Percentiles rank a stretch among this genome's conserved stretches.
Evolutionary conservation across 2,888 invertebrate genomes (phyloP).

Genomic region (Eilema caniola): DNA sequence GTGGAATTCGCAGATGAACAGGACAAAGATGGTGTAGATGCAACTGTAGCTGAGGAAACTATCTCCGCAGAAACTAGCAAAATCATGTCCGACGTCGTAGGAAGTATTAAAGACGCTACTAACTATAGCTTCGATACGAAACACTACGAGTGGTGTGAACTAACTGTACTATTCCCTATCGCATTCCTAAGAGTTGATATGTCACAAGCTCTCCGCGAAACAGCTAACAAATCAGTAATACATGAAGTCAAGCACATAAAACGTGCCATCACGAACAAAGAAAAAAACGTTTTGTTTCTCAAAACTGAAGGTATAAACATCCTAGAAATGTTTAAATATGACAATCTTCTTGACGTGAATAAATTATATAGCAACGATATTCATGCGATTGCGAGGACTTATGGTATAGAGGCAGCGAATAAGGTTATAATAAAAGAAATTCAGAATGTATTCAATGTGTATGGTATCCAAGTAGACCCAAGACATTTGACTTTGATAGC

Average conservation of each 20-base stretch:
- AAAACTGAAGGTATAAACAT: constrained; percentile 99
- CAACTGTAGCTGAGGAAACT: constrained; percentile 55
- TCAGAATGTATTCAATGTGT: constrained; percentile 98
- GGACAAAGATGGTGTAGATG: constrained; percentile 63
- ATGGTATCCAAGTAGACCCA: constrained; percentile 98
- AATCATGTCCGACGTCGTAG: constrained; percentile 75
- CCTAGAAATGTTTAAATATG: constrained; percentile 94
- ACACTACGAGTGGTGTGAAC: constrained; percentile 93
- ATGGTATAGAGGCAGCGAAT: constrained; percentile 98
- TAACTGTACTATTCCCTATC: constrained; percentile 90
- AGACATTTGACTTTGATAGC: constrained; percentile 97
- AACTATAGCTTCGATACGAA: constrained; percentile 93
- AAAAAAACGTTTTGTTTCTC: constrained; percentile 88
- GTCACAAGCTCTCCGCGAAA: constrained; percentile 90
- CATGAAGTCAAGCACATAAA: constrained; percentile 93
- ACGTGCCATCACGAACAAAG: constrained; percentile 93
- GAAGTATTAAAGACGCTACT: constrained; percentile 76
- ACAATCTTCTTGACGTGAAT: constrained; percentile 92
- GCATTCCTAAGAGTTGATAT: constrained; percentile 88
- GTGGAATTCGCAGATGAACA: constrained; percentile 67
- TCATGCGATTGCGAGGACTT: constrained; percentile 95
- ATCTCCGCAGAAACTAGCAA: constrained; percentile 60
- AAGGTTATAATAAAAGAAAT: constrained; percentile 97
- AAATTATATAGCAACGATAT: constrained; percentile 97
- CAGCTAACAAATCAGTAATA: constrained; percentile 91